Percentiles rank a stretch among this genome's conserved stretches.
Conservation (phyloP, 2,888 invertebrate genomes). For the Lumbricus terrestris region DNA sequence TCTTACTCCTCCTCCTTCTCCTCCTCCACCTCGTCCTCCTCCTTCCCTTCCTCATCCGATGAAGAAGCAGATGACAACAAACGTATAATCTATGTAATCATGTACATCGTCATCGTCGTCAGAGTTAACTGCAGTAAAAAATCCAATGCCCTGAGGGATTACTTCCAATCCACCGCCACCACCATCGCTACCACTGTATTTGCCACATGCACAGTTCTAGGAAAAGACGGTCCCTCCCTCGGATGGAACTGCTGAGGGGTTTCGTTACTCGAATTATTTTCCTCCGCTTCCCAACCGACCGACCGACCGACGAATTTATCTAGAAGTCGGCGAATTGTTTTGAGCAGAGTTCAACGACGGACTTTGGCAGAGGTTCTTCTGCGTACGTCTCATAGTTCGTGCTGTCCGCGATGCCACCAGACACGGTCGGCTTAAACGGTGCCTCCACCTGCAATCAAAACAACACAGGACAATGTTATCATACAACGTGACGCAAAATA, state of each 20-base stretch:
- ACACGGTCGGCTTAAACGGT: conserved; percentile 94
- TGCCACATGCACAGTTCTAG: background rate
- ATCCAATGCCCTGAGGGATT: background rate
- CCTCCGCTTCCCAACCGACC: background rate
- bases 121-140: background rate
- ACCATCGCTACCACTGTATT: background rate
- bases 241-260: background rate
- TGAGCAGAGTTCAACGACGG: conserved; percentile 95
- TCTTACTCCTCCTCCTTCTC: too few species aligned
- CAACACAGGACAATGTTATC: background rate
- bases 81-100: too few species aligned
- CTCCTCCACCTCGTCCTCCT: too few species aligned
- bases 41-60: too few species aligned
- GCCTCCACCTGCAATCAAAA: conserved; percentile 73
- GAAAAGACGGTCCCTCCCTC: background rate
- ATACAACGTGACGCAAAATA: background rate
- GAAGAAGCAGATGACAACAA: too few species aligned
- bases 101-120: background rate
- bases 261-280: background rate
- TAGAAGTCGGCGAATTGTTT: conserved; percentile 95
- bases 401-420: conserved; percentile 94
- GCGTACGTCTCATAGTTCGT: conserved; percentile 99
- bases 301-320: background rate
- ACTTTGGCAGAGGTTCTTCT: conserved; percentile 93
- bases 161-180: too few species aligned